These are phyloP conservation scores for Oncorhynchus masou DNA, from an alignment of 2,113 vertebrate species.

Conservation along the genomic window DNA sequence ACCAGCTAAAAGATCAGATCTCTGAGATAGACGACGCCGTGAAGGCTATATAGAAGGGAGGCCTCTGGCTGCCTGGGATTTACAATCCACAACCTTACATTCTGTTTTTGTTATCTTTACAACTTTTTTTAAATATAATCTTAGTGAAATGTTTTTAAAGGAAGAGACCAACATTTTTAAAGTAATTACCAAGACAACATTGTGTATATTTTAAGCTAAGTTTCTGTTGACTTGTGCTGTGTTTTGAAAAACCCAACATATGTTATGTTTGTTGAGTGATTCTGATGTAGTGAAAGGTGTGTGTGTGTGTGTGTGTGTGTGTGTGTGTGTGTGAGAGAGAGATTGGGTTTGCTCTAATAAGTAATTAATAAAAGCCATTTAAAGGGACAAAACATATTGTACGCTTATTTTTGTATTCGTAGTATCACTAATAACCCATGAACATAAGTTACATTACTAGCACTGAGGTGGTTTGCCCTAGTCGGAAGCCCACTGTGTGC, in stretches of 20 bases:
- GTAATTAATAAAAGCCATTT: constrained; percentile 2
- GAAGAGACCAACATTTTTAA: constrained; percentile 3
- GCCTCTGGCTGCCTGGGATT: not conserved
- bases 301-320: not conserved
- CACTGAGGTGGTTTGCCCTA: no score
- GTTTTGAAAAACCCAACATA: not conserved
- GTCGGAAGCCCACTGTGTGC: no score
- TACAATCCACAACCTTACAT: not conserved
- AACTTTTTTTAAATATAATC: not conserved
- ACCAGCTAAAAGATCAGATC: constrained; percentile 96
- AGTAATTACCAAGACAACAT: not conserved
- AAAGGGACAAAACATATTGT: not conserved
- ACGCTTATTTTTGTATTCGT: not conserved
- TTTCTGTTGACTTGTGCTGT: constrained; percentile 20
- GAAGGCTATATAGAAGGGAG: constrained; percentile 75
- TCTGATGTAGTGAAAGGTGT: not conserved
- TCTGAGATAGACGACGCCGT: constrained; percentile 96
- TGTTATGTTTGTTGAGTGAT: not conserved
- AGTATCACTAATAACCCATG: no score
- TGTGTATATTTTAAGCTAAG: constrained; percentile 27
- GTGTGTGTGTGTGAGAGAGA: not conserved
- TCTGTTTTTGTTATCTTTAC: not conserved
- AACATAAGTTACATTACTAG: no score
- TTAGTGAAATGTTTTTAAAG: constrained; percentile 12
- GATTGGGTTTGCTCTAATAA: not conserved